Evolutionary conservation across 2,888 invertebrate species (phyloP).

Genomic region (Caenorhabditis auriculariae): DNA sequence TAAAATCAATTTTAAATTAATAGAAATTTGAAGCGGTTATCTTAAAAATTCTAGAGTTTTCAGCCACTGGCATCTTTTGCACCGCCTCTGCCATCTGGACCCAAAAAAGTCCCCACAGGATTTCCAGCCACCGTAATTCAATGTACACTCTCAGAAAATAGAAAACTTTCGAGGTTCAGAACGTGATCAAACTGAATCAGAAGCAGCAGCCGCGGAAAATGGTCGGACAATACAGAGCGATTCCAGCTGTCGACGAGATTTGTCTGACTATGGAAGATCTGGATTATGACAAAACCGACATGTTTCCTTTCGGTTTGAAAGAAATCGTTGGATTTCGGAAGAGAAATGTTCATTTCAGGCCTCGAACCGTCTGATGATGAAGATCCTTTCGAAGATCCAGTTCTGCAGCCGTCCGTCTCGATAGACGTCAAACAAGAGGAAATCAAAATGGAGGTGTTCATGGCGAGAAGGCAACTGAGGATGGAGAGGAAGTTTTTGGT

Average conservation of each 20-base stretch:
- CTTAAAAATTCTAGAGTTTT: too few relatives aligned
- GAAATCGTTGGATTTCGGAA: background rate
- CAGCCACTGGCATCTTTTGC: too few relatives aligned
- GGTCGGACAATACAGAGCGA: slow-evolving; percentile 44
- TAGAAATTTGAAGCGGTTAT: background rate
- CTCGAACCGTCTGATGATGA: slow-evolving; percentile 60
- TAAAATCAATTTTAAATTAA: background rate
- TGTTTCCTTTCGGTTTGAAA: slow-evolving; percentile 55
- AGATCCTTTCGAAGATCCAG: slow-evolving; percentile 17
- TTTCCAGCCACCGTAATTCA: background rate
- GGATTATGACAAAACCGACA: slow-evolving; percentile 52
- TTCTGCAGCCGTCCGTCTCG: background rate
- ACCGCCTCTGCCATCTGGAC: background rate
- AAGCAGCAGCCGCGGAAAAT: slow-evolving; percentile 39
- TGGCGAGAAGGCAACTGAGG: slow-evolving; percentile 48
- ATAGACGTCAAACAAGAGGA: slow-evolving; percentile 1
- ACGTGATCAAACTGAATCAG: slow-evolving; percentile 40
- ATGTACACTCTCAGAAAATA: too few relatives aligned
- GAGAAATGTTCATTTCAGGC: slow-evolving; percentile 23
- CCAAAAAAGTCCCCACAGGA: background rate
- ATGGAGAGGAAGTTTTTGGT: slow-evolving; percentile 39
- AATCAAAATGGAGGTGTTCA: slow-evolving; percentile 40
- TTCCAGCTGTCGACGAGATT: slow-evolving; percentile 43
- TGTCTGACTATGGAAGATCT: slow-evolving; percentile 42
- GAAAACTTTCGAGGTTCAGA: too few relatives aligned